Evolutionary conservation across 2,888 invertebrate species (phyloP).

Genomic region (Mesorhabditis spiculigera): DNA sequence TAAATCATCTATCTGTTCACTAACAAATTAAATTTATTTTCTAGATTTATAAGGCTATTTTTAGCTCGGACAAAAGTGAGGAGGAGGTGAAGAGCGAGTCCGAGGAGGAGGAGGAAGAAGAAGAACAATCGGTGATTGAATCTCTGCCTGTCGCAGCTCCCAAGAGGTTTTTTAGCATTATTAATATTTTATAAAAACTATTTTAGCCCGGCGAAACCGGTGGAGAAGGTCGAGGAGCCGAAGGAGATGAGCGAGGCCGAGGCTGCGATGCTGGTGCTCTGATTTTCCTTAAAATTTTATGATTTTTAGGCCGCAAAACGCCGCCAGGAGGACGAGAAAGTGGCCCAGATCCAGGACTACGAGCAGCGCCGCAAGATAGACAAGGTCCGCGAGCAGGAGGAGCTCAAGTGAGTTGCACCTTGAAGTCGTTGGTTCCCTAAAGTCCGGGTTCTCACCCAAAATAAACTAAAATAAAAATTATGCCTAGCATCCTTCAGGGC

Average conservation of each 20-base stretch:
- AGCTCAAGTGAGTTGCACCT: conserved; percentile 14
- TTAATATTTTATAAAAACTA: no score
- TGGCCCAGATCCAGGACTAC: conserved; percentile 55
- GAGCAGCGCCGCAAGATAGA: conserved; percentile 47
- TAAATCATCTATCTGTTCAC: no score
- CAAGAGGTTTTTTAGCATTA: no score
- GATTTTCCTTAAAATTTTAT: background rate
- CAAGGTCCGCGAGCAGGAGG: conserved; percentile 43
- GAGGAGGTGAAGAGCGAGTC: background rate
- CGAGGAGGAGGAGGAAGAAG: background rate
- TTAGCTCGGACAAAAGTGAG: conserved; percentile 1
- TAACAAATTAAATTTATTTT: no score
- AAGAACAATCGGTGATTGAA: background rate
- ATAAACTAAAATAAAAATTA: background rate
- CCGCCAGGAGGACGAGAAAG: conserved; percentile 56
- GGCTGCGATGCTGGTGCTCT: background rate
- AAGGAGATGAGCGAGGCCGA: conserved; percentile 4
- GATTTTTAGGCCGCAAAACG: conserved; percentile 49
- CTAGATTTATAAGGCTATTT: background rate
- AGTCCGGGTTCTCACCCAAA: background rate
- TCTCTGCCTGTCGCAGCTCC: background rate
- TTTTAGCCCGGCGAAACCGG: background rate
- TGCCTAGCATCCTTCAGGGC: conserved; percentile 51
- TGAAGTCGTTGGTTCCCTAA: background rate
- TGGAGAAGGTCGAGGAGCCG: background rate